Conservation (phyloP, 1,140 invertebrate species). For the Kradibia gibbosae region DNA sequence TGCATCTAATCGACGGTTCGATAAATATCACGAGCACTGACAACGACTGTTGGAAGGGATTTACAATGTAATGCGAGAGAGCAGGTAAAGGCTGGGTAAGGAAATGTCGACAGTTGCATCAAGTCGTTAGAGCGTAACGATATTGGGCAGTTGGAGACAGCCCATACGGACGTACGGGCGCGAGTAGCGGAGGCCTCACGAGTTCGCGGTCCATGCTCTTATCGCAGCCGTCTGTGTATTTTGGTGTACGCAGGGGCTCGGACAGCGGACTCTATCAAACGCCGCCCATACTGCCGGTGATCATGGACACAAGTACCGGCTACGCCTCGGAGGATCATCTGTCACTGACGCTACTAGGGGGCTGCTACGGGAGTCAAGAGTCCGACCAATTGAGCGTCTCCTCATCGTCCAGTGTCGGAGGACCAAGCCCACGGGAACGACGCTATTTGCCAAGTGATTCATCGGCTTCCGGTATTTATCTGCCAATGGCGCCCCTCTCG, state of each 20-base stretch:
- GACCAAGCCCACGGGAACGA: conserved; percentile 70
- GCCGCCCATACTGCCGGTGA: conserved; percentile 72
- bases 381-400: conserved; percentile 74
- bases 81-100: neutral
- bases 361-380: conserved; percentile 66
- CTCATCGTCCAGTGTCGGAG: conserved; percentile 73
- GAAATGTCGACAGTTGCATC: neutral
- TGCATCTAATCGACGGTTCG: too few species aligned
- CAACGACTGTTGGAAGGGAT: too few species aligned
- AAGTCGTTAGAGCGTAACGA: neutral
- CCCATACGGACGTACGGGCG: neutral
- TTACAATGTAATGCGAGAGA: too few species aligned
- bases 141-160: neutral
- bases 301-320: conserved; percentile 74
- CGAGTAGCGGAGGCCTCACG: neutral
- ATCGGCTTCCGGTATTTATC: conserved; percentile 69
- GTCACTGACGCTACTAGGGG: conserved; percentile 68
- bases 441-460: conserved; percentile 69
- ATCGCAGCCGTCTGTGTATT: neutral
- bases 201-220: neutral
- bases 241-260: conserved; percentile 68
- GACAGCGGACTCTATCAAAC: conserved; percentile 75
- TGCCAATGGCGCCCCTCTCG: conserved; percentile 74
- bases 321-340: conserved; percentile 75
- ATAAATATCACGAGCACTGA: too few species aligned